Percentiles rank a stretch among this genome's conserved stretches.
phyloP scores from a whole-genome alignment of 1,140 invertebrate species.

The Glomeris maerens region DNA sequence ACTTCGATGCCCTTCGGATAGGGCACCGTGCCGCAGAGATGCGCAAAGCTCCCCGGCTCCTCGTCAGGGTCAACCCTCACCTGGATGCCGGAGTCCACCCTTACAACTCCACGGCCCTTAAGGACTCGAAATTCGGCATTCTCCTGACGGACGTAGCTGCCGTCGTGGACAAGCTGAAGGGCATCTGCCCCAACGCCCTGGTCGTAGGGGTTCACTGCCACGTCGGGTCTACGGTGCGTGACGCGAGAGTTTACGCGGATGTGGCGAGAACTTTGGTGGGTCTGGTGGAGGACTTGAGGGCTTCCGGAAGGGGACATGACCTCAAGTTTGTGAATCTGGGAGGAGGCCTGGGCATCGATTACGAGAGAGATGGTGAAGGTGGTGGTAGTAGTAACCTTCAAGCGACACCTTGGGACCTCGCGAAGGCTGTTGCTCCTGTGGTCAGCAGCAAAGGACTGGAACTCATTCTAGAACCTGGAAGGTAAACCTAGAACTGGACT shows the following conservation, averaged over 20 bases:
- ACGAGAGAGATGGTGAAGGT: conserved; percentile 13
- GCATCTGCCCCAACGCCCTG: conserved; percentile 14
- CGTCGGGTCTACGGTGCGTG: conserved; percentile 28
- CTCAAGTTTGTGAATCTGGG: conserved; percentile 30
- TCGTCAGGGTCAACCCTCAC: background rate
- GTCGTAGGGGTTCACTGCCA: conserved; percentile 31
- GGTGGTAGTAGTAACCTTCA: too few species aligned
- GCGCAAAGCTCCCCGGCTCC: background rate
- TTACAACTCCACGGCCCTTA: conserved; percentile 22
- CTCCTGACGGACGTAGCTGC: conserved; percentile 16
- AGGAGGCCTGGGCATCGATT: conserved; percentile 31
- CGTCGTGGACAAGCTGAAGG: conserved; percentile 14
- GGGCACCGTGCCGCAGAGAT: background rate
- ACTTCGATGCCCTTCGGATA: conserved; percentile 29
- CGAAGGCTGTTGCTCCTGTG: background rate
- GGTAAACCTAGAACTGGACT: background rate
- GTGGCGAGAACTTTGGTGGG: conserved; percentile 19
- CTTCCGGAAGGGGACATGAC: conserved; percentile 14
- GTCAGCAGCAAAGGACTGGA: conserved; percentile 15
- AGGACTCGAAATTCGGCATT: conserved; percentile 26
- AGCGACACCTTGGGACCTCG: conserved; percentile 7
- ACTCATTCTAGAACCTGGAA: background rate
- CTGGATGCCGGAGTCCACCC: conserved; percentile 19
- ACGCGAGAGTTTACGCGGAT: conserved; percentile 21
- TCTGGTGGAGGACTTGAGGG: conserved; percentile 15